phyloP scores from a whole-genome alignment of 2,888 invertebrate genomes.

The Nowickia ferox region DNA sequence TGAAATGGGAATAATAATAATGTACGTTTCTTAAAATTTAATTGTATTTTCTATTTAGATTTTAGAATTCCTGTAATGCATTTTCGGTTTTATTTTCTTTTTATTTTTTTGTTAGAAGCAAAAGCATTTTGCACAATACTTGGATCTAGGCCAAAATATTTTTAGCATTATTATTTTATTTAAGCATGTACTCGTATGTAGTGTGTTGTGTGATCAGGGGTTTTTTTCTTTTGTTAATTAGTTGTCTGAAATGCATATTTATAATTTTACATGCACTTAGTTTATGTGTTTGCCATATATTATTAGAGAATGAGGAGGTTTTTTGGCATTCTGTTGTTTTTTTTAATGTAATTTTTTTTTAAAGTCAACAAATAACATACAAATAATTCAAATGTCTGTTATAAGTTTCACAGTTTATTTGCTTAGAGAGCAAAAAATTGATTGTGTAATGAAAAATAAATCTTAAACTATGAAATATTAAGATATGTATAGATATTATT shows the following conservation, averaged over 20 bases:
- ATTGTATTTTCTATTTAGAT: neutral
- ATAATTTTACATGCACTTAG: constrained; percentile 10
- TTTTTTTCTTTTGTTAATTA: neutral
- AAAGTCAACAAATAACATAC: too few species aligned
- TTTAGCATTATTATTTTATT: constrained; percentile 15
- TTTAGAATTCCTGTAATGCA: constrained; percentile 64
- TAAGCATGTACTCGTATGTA: too few species aligned
- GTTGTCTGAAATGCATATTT: constrained; percentile 9
- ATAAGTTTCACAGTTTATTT: too few species aligned
- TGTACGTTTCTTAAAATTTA: constrained; percentile 27
- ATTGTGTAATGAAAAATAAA: too few species aligned
- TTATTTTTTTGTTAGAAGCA: constrained; percentile 11
- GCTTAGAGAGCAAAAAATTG: too few species aligned
- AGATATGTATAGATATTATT: too few species aligned
- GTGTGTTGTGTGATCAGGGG: neutral
- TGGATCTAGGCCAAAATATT: constrained; percentile 51
- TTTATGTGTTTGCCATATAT: neutral
- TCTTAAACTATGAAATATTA: too few species aligned
- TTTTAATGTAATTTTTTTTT: neutral
- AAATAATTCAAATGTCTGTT: too few species aligned
- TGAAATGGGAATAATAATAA: constrained; percentile 20
- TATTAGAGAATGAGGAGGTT: neutral
- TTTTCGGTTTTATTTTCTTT: constrained; percentile 30
- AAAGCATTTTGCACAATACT: constrained; percentile 51
- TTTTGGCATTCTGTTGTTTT: neutral